Evolutionary conservation across 2,797 vertebrate genomes (phyloP).

Genomic region (Salarias fasciatus): DNA sequence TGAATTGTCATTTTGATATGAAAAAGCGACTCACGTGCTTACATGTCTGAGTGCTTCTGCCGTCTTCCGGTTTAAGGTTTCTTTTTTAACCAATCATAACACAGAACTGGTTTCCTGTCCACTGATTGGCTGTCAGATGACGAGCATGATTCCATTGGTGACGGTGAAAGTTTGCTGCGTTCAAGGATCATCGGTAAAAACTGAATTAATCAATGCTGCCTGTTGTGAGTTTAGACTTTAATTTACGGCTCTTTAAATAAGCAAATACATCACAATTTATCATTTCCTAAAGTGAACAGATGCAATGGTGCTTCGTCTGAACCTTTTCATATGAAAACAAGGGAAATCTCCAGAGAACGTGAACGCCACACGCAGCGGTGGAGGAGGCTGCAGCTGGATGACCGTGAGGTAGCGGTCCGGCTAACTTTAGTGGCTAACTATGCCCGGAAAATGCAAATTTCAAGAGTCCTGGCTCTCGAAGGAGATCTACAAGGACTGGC

Average conservation of each 20-base stretch:
- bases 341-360: too few species aligned
- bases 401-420: slow-evolving; percentile 31
- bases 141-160: too few species aligned
- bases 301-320: too few species aligned
- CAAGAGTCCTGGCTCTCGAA: slow-evolving; percentile 74
- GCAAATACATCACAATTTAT: too few species aligned
- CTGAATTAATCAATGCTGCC: too few species aligned
- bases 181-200: too few species aligned
- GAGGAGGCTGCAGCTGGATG: too few species aligned
- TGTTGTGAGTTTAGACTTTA: too few species aligned
- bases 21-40: slow-evolving; percentile 10
- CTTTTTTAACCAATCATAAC: slow-evolving; percentile 40
- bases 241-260: not conserved
- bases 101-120: not conserved
- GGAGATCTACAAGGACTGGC: slow-evolving; percentile 73
- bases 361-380: too few species aligned
- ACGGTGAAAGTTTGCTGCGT: too few species aligned
- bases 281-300: too few species aligned
- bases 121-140: slow-evolving; percentile 51
- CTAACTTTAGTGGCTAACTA: slow-evolving; percentile 53
- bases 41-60: not conserved
- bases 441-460: slow-evolving; percentile 80
- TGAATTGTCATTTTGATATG: not conserved
- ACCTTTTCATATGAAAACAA: too few species aligned
- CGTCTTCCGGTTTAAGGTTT: slow-evolving; percentile 1